These are phyloP conservation scores for Takifugu rubripes DNA, from an alignment of 2,797 vertebrate species.

Conservation along the genomic window DNA sequence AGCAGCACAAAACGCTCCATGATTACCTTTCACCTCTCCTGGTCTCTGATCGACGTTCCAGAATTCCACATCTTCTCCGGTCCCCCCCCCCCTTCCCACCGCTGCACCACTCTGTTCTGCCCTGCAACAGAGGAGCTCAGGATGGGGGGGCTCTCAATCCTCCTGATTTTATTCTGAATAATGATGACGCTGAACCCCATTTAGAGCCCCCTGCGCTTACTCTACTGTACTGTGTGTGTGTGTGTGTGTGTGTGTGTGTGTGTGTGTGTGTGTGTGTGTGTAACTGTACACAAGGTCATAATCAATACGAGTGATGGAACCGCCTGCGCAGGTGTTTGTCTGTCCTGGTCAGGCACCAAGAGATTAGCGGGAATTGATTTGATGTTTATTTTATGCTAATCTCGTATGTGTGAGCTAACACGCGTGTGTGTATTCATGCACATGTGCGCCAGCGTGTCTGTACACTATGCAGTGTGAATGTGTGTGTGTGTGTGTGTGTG, in stretches of 20 bases:
- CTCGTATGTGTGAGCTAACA: not conserved
- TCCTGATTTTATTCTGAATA: conserved; percentile 42
- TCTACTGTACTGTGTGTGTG: conserved; percentile 12
- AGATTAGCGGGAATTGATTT: conserved; percentile 53
- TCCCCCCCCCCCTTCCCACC: not conserved
- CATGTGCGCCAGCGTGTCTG: not conserved
- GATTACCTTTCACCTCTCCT: conserved; percentile 2
- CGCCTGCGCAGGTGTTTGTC: not conserved
- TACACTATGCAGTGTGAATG: not conserved
- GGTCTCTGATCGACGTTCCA: not conserved
- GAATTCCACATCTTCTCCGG: not conserved
- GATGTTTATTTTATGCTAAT: conserved; percentile 55
- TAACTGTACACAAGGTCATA: conserved; percentile 9
- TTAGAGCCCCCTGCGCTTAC: conserved; percentile 34
- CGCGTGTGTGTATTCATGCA: not conserved
- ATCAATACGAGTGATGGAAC: conserved; percentile 21
- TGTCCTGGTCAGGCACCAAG: conserved; percentile 41
- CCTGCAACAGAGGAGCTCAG: conserved; percentile 52
- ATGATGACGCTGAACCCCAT: conserved; percentile 38
- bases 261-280: conserved; percentile 1
- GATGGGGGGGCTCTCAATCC: conserved; percentile 21
- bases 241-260: not conserved
- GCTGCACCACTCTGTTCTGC: conserved; percentile 37
- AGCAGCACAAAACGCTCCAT: conserved; percentile 44
- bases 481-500: conserved; percentile 8